Evolutionary conservation across 1,140 invertebrate genomes (phyloP), one percentile per base, ranked within the genome.

Genomic region (Chrysopa pallens): DNA sequence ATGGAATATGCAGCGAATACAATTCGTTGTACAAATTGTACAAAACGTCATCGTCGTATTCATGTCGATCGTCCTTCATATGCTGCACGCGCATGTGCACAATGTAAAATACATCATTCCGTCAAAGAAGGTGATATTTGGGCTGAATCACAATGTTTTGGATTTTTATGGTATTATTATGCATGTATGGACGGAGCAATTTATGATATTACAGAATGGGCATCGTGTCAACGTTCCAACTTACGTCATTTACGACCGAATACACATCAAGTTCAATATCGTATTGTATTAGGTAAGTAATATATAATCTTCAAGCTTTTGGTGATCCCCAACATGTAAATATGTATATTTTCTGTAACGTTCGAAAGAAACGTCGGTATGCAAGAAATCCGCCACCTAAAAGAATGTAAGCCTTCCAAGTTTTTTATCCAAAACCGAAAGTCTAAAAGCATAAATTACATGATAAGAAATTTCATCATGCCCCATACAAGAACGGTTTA

Each of bases 171-270:
- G 81, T 80, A 88, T 64, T 94, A 93, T 66, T 91, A 86, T 62
- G 89, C 90, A n/a, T 89, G 90, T 50, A 93, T 94, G 87, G 90
- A 94, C 62, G 84, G 84, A 37, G 80, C 79, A 45, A 80, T 94
- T 9, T 94, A 90, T 59, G 86, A 94, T 62, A 91, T 95, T 43
- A 94, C 89, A 27, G 87, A 93, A 59, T 94, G 90, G 90, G 90
- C 89, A 31, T 79, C 81, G 47, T 94, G 90, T 65, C 88, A 93
- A 66, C 86, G 80, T 51, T 74, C 76, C 47, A 84, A 81, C 54
- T 62, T 86, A 43, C 78, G 78, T 49, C 80, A 85, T 61, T 62
- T 86, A 42, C 73, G 76, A 59, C 80, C 88, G 8, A 88, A 93
- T 63, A 82, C 82, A 42, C 89, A 93, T 66, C 76, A 80, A 57